phyloP scores from a whole-genome alignment of 2,797 vertebrate species.

The Trichosurus vulpecula region DNA sequence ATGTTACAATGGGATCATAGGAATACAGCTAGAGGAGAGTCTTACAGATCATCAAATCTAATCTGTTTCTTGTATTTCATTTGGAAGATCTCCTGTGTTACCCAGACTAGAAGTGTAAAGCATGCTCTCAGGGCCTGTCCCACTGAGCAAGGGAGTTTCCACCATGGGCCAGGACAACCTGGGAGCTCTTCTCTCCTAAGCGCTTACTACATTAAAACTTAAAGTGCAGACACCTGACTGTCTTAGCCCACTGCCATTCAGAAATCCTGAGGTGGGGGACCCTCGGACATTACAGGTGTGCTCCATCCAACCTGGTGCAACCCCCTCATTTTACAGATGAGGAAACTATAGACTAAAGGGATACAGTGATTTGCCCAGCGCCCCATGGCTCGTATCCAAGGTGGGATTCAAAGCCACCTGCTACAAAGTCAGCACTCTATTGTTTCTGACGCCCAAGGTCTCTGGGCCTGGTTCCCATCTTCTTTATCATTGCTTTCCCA shows the following conservation, averaged over 20 bases:
- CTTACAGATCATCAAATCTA: background rate
- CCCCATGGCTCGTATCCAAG: background rate
- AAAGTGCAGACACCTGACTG: background rate
- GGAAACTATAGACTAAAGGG: background rate
- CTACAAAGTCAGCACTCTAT: background rate
- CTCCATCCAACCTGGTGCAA: background rate
- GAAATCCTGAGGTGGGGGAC: background rate
- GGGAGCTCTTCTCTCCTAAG: background rate
- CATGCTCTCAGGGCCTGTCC: background rate
- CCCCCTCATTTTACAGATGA: background rate
- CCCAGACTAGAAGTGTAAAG: background rate
- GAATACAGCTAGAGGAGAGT: background rate
- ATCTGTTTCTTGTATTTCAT: background rate
- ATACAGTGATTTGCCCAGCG: background rate
- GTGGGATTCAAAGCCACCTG: background rate
- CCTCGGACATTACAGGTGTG: background rate
- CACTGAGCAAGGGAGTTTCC: background rate
- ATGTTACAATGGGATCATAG: background rate
- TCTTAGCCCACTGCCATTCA: background rate
- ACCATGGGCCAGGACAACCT: background rate
- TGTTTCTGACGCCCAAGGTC: background rate
- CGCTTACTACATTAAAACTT: background rate
- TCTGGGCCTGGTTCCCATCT: background rate
- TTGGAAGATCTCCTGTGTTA: background rate
- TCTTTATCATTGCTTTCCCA: background rate